Evolutionary conservation across 2,888 invertebrate species (phyloP), one percentile per base, ranked within the genome.

Genomic region (Exephanes ischioxanthus): DNA sequence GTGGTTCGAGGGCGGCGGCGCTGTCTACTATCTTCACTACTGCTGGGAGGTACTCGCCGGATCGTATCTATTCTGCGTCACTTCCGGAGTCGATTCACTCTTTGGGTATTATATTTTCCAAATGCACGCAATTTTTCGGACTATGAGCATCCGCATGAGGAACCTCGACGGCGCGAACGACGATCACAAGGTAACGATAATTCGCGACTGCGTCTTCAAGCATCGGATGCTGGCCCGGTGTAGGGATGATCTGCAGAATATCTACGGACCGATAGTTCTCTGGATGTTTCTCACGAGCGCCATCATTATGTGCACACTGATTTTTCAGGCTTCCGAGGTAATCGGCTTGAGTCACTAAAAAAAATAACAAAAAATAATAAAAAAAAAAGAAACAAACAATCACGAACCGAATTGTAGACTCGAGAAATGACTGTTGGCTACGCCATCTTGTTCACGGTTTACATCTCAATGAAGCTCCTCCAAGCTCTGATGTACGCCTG

Each of bases 401-500:
- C 2, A 16, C 16, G 16, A 48, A 48, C 16, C 7, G 7, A 33
- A 33, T 67, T 51, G 41, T 41, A 86, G 87, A 82, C 80, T 1
- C 66, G 48, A 26, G 63, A 82, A 80, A 71, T 78, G 79, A 81
- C 83, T 3, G 30, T 85, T 53, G 77, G 80, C 19, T 85, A 71
- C 53, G 70, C 68, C n/a, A 68, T 88, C 14, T 41, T 79, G 1
- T 82, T 83, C 51, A 72, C 75, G 14, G 76, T 81, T 63, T 84
- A 88, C 37, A 67, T 86, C 30, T 26, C 81, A 5, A 58, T 80
- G 76, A 88, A 88, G 63, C 63, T 88, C 9, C 73, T 84, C 11
- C 88, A 86, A 66, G 83, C 86, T 73, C 73, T 86, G 11, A 84
- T 85, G 80, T 88, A 88, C 58, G 84, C 87, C 67, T 88, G 88